Conservation (phyloP, 2,797 vertebrate species). For the Sylvilagus floridanus region DNA sequence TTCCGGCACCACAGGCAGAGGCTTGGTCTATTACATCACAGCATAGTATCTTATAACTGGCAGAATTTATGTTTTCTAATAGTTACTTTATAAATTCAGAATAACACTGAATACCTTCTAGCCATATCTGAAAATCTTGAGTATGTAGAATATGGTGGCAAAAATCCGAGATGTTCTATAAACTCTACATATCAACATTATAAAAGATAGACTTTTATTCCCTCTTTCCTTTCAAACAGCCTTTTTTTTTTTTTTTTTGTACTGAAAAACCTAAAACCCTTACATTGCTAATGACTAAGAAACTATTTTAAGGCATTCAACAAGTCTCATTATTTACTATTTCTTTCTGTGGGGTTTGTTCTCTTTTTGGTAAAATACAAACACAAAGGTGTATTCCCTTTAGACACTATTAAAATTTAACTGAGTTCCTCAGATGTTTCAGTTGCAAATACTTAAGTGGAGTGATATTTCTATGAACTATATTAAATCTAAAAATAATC, state of each 20-base stretch:
- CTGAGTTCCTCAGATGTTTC: background rate
- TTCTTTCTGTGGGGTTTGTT: constrained; percentile 43
- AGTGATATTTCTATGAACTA: constrained; percentile 47
- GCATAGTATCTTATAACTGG: background rate
- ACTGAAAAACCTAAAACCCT: background rate
- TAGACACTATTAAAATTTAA: constrained; percentile 41
- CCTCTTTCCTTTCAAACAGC: background rate
- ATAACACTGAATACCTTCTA: background rate
- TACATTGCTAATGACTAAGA: background rate
- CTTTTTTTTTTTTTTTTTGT: constrained; percentile 33
- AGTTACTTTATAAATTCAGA: background rate
- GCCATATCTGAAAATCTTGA: background rate
- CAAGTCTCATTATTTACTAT: constrained; percentile 9
- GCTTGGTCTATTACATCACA: background rate
- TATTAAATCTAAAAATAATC: constrained; percentile 27
- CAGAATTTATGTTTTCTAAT: background rate
- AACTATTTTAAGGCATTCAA: constrained; percentile 44
- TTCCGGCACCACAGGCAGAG: too few relatives aligned
- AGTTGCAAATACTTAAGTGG: constrained; percentile 42
- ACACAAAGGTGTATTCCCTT: background rate
- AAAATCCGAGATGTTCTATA: background rate
- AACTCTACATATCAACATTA: constrained; percentile 13
- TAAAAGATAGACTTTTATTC: background rate
- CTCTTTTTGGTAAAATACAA: constrained; percentile 64
- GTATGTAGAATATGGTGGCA: background rate